Conservation (phyloP, 2,888 invertebrate species). For the Cactoblastis cactorum region DNA sequence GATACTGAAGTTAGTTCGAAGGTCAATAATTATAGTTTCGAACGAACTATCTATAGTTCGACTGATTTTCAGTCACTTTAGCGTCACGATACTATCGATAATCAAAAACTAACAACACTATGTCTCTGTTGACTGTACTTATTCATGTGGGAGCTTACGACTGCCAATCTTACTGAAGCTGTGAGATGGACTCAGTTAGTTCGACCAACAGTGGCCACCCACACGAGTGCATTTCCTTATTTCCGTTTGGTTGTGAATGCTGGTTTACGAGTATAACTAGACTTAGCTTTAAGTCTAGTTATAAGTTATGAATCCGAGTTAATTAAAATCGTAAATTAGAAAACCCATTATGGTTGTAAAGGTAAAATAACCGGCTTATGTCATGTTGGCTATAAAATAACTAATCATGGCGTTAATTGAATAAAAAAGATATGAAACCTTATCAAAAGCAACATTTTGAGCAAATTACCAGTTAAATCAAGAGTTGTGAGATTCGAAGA, state of each 20-base stretch:
- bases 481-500: no score
- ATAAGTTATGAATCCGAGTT: not conserved
- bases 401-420: no score
- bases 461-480: no score
- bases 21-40: no score
- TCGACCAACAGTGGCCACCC: not conserved
- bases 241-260: not conserved
- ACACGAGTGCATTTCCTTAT: not conserved
- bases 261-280: not conserved
- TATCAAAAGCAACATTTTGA: no score
- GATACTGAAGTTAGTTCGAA: no score
- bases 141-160: constrained; percentile 2
- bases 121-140: not conserved
- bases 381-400: no score
- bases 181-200: not conserved
- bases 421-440: no score
- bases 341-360: not conserved
- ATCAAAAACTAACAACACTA: no score
- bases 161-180: constrained; percentile 2
- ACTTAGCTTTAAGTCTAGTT: not conserved
- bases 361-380: not conserved
- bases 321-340: not conserved
- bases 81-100: no score
- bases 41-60: no score
- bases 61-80: no score